These are phyloP conservation scores for Drosophila limbata DNA, from an alignment of 2,888 invertebrate species.

Conservation along the genomic window DNA sequence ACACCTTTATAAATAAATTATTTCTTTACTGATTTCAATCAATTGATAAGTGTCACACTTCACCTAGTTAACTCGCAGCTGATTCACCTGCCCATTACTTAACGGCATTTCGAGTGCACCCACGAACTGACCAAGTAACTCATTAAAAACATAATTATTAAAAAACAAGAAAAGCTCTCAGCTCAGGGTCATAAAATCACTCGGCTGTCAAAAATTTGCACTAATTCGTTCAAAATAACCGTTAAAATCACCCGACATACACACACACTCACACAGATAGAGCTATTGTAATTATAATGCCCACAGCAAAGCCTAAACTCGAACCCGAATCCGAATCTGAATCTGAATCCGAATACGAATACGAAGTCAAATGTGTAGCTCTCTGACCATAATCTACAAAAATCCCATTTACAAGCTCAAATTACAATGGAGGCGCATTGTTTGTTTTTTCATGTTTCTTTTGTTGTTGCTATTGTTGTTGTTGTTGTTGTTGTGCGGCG, in stretches of 20 bases:
- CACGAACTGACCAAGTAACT: slow-evolving; percentile 44
- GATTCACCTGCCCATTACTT: slow-evolving; percentile 23
- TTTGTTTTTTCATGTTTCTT: slow-evolving; percentile 36
- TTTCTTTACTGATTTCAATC: background rate
- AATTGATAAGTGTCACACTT: slow-evolving; percentile 9
- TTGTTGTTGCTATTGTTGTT: slow-evolving; percentile 26
- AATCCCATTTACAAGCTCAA: slow-evolving; percentile 69
- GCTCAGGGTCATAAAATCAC: slow-evolving; percentile 67
- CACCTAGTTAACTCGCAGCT: slow-evolving; percentile 17
- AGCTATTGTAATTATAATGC: slow-evolving; percentile 66
- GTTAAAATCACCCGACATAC: slow-evolving; percentile 59
- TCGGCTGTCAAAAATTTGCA: slow-evolving; percentile 76
- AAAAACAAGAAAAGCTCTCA: slow-evolving; percentile 17
- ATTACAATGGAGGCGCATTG: slow-evolving; percentile 75
- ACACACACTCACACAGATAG: slow-evolving; percentile 15
- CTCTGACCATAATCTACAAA: slow-evolving; percentile 61
- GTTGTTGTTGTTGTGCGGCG: slow-evolving; percentile 40
- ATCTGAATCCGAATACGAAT: slow-evolving; percentile 21
- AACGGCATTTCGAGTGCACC: slow-evolving; percentile 53
- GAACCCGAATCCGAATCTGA: slow-evolving; percentile 11
- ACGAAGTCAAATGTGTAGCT: slow-evolving; percentile 37
- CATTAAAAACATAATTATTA: slow-evolving; percentile 23
- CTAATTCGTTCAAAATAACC: slow-evolving; percentile 71
- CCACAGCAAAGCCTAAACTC: slow-evolving; percentile 42
- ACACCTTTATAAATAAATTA: background rate